A percentile compares a stretch with the other conserved stretches of the same genome.
These are phyloP conservation scores for Linurgus olivaceus DNA, from an alignment of 2,797 vertebrate species.

Conservation along the genomic window DNA sequence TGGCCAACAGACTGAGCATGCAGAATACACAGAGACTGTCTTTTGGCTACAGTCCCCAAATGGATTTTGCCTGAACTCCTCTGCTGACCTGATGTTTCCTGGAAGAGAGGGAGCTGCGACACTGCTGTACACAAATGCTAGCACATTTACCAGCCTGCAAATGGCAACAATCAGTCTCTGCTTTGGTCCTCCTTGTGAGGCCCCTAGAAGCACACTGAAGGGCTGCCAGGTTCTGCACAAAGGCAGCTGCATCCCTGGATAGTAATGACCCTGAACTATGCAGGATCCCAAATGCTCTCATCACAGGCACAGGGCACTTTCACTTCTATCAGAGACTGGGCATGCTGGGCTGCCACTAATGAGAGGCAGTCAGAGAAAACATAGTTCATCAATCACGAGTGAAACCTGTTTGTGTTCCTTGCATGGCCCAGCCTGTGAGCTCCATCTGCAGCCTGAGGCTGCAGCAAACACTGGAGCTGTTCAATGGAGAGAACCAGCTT, in stretches of 20 bases:
- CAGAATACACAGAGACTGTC: neutral
- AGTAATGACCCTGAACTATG: neutral
- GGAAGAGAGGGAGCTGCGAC: neutral
- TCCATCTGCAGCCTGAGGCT: neutral
- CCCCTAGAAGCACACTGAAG: neutral
- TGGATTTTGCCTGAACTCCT: neutral
- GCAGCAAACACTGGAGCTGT: neutral
- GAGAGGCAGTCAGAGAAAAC: neutral
- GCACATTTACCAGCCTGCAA: neutral
- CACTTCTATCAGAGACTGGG: neutral
- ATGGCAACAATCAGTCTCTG: neutral
- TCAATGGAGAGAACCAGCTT: neutral
- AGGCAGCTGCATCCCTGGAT: neutral
- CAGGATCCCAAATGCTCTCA: neutral
- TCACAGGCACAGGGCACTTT: neutral
- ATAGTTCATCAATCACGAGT: neutral
- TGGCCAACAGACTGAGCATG: neutral
- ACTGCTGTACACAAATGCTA: neutral
- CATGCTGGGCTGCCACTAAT: neutral
- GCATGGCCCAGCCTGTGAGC: neutral
- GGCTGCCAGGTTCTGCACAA: neutral
- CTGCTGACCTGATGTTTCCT: neutral
- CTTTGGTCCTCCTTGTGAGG: neutral
- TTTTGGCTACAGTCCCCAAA: neutral
- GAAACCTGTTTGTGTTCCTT: neutral